Percentiles rank a stretch among this genome's conserved stretches.
Conservation (phyloP, 2,113 vertebrate genomes). For the Ictalurus punctatus region DNA sequence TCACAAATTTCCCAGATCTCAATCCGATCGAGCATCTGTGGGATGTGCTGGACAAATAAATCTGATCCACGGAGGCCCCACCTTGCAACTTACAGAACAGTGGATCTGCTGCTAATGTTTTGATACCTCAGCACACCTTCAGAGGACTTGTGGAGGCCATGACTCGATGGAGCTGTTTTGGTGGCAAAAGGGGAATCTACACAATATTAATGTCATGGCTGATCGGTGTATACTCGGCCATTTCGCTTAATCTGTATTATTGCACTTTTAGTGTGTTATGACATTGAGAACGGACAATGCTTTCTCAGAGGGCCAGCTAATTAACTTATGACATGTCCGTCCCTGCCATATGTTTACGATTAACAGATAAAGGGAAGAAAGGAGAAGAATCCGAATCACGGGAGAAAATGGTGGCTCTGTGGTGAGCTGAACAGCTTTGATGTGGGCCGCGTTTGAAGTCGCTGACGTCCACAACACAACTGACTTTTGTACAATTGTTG, state of each 20-base stretch:
- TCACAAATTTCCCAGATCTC: too few relatives aligned
- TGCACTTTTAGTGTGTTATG: background rate
- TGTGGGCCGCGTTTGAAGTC: slow-evolving; percentile 14
- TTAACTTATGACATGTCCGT: background rate
- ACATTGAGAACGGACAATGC: background rate
- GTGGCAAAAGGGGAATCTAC: too few relatives aligned
- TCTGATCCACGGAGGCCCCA: too few relatives aligned
- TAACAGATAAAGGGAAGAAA: background rate
- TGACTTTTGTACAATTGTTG: background rate
- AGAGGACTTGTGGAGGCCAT: too few relatives aligned
- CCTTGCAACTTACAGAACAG: too few relatives aligned
- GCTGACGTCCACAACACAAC: background rate
- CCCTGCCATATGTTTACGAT: background rate
- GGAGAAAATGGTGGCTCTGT: background rate
- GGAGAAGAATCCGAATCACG: background rate
- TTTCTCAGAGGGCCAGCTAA: background rate
- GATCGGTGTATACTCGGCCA: too few relatives aligned
- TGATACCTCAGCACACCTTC: too few relatives aligned
- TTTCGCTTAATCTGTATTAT: background rate
- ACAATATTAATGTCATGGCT: too few relatives aligned
- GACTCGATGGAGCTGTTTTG: too few relatives aligned
- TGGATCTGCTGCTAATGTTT: too few relatives aligned
- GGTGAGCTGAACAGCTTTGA: background rate
- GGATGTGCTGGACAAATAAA: too few relatives aligned
- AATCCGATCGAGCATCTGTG: too few relatives aligned